A percentile compares a stretch with the other conserved stretches of the same genome.
phyloP scores from a whole-genome alignment of 2,888 invertebrate species.

The Dryomyza anilis region DNA sequence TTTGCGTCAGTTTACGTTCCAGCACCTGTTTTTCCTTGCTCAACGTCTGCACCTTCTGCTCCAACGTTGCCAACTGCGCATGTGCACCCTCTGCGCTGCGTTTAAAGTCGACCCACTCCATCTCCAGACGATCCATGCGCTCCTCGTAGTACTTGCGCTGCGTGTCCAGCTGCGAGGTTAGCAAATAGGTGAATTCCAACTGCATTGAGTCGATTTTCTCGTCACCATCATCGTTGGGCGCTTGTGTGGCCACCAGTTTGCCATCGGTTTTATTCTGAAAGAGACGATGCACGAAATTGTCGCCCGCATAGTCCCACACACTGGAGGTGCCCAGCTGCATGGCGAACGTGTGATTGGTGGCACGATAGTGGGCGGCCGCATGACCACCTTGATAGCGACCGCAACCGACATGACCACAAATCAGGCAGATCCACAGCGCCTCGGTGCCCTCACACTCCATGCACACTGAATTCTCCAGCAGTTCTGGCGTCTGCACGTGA shows the following conservation, averaged over 20 bases:
- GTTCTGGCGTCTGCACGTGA: conserved; percentile 67
- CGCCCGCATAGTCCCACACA: conserved; percentile 99
- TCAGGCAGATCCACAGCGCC: conserved; percentile 97
- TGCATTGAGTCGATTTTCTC: conserved; percentile 95
- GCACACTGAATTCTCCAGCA: conserved; percentile 66
- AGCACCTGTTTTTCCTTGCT: conserved; percentile 70
- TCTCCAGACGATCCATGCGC: conserved; percentile 67
- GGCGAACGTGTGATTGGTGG: conserved; percentile 96
- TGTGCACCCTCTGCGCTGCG: conserved; percentile 64
- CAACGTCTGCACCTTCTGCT: conserved; percentile 64
- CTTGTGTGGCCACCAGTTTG: conserved; percentile 84
- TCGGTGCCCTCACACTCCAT: conserved; percentile 70
- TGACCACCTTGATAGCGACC: conserved; percentile 90
- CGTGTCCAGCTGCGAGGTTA: conserved; percentile 93
- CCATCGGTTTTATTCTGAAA: conserved; percentile 97
- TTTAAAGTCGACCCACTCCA: conserved; percentile 66
- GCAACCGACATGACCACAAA: conserved; percentile 98
- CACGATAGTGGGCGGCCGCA: conserved; percentile 93
- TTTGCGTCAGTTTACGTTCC: conserved; percentile 73
- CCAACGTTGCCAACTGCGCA: conserved; percentile 61
- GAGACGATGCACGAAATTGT: conserved; percentile 87
- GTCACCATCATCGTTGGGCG: conserved; percentile 68
- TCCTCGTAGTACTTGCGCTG: conserved; percentile 93
- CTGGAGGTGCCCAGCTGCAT: conserved; percentile 94
- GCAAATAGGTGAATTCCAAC: conserved; percentile 93